These are phyloP conservation scores for Cydia strobilella DNA, from an alignment of 1,140 invertebrate genomes.

Conservation along the genomic window DNA sequence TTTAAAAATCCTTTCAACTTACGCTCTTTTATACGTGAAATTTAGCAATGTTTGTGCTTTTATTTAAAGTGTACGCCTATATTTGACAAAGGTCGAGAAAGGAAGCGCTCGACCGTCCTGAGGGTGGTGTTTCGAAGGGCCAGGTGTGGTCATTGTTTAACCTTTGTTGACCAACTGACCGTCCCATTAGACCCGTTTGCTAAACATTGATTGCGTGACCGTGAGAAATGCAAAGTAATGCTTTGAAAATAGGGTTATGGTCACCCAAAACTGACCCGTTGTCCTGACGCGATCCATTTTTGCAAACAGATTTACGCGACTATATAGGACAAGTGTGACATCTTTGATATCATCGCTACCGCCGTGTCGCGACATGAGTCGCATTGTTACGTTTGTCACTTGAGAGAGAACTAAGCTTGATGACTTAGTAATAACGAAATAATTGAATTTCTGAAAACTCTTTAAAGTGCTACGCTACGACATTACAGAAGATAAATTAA, in stretches of 20 bases:
- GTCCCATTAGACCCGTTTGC: conserved; percentile 58
- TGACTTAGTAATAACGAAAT: background rate
- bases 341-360: background rate
- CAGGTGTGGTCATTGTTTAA: conserved; percentile 61
- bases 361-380: background rate
- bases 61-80: conserved; percentile 54
- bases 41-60: conserved; percentile 71
- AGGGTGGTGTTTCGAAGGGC: conserved; percentile 66
- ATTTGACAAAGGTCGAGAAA: conserved; percentile 61
- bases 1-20: background rate
- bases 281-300: background rate
- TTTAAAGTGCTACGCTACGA: background rate
- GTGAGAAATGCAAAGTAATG: conserved; percentile 54
- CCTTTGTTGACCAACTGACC: conserved; percentile 68
- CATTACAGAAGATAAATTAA: background rate
- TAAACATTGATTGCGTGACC: conserved; percentile 44
- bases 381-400: background rate
- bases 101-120: conserved; percentile 56
- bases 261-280: background rate
- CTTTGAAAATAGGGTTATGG: conserved; percentile 24
- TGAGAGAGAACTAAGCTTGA: background rate
- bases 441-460: background rate
- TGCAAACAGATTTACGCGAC: background rate
- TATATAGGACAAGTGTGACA: background rate
- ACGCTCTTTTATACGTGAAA: conserved; percentile 41